A percentile compares a stretch with the other conserved stretches of the same genome.
phyloP scores from a whole-genome alignment of 2,797 vertebrate genomes.

The Picus viridis region DNA sequence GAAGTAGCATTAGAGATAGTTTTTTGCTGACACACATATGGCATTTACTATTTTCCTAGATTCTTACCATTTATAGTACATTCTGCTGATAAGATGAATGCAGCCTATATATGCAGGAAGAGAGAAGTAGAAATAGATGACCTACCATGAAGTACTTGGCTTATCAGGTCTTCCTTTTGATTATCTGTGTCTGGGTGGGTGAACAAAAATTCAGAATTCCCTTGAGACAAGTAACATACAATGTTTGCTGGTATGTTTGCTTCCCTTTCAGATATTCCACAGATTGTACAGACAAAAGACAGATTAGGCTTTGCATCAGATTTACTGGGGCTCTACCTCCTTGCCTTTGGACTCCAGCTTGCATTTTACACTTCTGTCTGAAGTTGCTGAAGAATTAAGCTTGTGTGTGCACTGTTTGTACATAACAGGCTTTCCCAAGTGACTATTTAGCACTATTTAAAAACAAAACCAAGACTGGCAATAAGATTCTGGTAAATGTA shows the following conservation, averaged over 20 bases:
- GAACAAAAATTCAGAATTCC: constrained; percentile 20
- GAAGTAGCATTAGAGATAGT: neutral
- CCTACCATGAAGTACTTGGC: neutral
- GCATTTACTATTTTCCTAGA: neutral
- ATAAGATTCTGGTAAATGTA: constrained; percentile 31
- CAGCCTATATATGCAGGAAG: neutral
- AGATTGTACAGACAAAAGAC: constrained; percentile 33
- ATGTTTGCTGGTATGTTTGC: neutral
- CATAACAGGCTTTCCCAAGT: constrained; percentile 32
- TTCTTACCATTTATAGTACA: neutral
- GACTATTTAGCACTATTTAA: constrained; percentile 38
- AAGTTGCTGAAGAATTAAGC: constrained; percentile 52
- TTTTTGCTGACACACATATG: neutral
- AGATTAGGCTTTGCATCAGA: constrained; percentile 57
- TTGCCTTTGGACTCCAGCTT: constrained; percentile 46
- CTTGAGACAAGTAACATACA: neutral
- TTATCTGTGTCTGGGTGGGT: neutral
- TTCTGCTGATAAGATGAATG: neutral
- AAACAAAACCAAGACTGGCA: constrained; percentile 10
- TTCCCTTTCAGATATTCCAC: constrained; percentile 38
- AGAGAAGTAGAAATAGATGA: neutral
- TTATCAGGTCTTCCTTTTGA: constrained; percentile 3
- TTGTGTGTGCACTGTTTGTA: constrained; percentile 13
- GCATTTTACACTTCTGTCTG: constrained; percentile 38
- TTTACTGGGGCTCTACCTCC: constrained; percentile 30